Evolutionary conservation across 2,888 invertebrate species (phyloP), one percentile per base, ranked within the genome.

Genomic region (Colostygia pectinataria): DNA sequence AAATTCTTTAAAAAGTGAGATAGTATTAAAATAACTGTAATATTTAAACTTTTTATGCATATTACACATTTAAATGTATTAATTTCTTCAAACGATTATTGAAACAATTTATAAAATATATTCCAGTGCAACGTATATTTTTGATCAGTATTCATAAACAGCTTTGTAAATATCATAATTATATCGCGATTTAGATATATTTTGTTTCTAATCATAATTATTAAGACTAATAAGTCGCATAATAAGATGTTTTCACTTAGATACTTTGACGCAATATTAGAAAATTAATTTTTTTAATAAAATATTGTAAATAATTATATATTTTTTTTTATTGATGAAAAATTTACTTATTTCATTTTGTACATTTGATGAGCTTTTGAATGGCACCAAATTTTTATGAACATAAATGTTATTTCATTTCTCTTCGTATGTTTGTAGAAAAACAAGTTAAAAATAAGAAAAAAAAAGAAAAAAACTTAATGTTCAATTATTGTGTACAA

Each of bases 131-230:
- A 70, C 58, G 61, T 63, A 55, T 56, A 54, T 63, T 66, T 74
- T 57, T 55, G 42, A 81, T 77, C 85, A 85, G 86, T 86, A 87
- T 87, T 86, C 68, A 64, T 70, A 57, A 52, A 52, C 58, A 55
- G 71, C 69, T 65, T 72, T 83, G 82, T 86, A 85, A 68, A 42
- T 42, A 74, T 77, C 75, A 80, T 69, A 68, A 83, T 88, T 87
- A 37, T 41, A 36, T 67, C 40, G 45, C 25, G 31, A 18, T 45
- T 54, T 33, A 39, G 28, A 80, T 87, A 87, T 85, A 83, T 87
- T 87, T 87, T 81, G 80, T n/a, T n/a, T n/a, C n/a, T n/a, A n/a
- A n/a, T n/a, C n/a, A 14, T 44, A 49, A 25, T 32, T 15, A 41
- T 12, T 20, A 39, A 24, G 18, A 18, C 18, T 38, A 28, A 5